Conservation (phyloP, 37 sponge, comb jelly and placozoan species). For the Dysidea cf. avara region DNA sequence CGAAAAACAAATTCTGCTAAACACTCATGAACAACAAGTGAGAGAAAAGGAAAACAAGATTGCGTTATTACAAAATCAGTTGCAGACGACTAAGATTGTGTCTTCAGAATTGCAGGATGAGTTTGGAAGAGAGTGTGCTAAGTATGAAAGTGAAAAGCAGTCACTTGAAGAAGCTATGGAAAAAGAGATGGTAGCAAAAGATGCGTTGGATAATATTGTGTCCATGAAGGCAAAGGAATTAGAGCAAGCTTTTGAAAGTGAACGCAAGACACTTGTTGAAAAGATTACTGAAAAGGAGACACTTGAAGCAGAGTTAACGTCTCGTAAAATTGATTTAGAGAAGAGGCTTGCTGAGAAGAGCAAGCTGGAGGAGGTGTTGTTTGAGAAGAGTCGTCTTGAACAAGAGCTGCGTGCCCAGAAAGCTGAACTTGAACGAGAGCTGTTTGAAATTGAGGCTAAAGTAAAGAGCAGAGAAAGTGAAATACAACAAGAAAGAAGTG, state of each 20-base stretch:
- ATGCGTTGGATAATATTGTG: too few species aligned
- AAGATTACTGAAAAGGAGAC: slow-evolving; percentile 55
- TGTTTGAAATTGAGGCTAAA: slow-evolving; percentile 46
- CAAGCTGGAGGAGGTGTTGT: slow-evolving; percentile 56
- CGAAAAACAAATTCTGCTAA: too few species aligned
- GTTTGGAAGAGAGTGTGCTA: background rate
- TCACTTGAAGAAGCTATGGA: background rate
- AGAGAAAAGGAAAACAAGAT: background rate
- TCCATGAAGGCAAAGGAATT: slow-evolving; percentile 21
- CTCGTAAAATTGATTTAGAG: slow-evolving; percentile 56
- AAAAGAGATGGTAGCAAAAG: too few species aligned
- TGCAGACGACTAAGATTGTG: slow-evolving; percentile 13
- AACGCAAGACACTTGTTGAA: slow-evolving; percentile 37
- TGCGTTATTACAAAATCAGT: background rate
- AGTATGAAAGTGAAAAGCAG: slow-evolving; percentile 3
- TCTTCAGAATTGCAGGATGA: slow-evolving; percentile 21
- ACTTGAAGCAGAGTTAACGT: slow-evolving; percentile 49
- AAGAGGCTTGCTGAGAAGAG: slow-evolving; percentile 54
- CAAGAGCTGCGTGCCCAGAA: slow-evolving; percentile 68
- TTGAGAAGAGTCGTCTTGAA: slow-evolving; percentile 70
- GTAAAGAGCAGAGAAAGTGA: slow-evolving; percentile 20
- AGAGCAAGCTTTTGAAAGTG: slow-evolving; percentile 39
- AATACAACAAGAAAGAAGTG: background rate
- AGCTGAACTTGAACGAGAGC: slow-evolving; percentile 35
- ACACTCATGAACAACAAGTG: too few species aligned